Evolutionary conservation across 2,113 vertebrate species (phyloP).

Genomic region (Alethe diademata): DNA sequence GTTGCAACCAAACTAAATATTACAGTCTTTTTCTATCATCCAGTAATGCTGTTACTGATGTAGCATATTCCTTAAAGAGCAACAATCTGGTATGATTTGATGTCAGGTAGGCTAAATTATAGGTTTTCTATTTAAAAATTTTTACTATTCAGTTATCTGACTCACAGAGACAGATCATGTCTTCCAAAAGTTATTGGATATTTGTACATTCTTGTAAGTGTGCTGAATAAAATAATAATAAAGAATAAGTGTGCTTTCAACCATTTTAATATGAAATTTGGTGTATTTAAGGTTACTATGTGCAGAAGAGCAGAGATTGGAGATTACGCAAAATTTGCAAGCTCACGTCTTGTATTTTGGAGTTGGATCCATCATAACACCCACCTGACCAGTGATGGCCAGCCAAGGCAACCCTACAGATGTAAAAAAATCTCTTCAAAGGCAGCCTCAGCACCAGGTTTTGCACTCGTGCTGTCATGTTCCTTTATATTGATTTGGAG

Average conservation of each 20-base stretch:
- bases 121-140: slow-evolving; percentile 37
- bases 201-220: neutral
- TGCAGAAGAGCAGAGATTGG: neutral
- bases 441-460: neutral
- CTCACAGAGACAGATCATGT: slow-evolving; percentile 9
- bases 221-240: neutral
- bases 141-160: neutral
- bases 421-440: neutral
- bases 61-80: slow-evolving; percentile 56
- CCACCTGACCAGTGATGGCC: neutral
- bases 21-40: slow-evolving; percentile 54
- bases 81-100: neutral
- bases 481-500: neutral
- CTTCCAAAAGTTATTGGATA: slow-evolving; percentile 27
- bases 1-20: slow-evolving; percentile 70
- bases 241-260: slow-evolving; percentile 8
- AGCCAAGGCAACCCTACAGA: neutral
- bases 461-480: neutral
- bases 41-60: slow-evolving; percentile 58
- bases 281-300: neutral
- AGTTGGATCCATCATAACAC: neutral
- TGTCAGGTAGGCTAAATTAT: slow-evolving; percentile 53
- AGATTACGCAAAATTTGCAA: neutral
- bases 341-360: neutral
- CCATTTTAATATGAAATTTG: neutral